Evolutionary conservation across 2,888 invertebrate species (phyloP), one percentile per base, ranked within the genome.

Genomic region (Agapostemon virescens): DNA sequence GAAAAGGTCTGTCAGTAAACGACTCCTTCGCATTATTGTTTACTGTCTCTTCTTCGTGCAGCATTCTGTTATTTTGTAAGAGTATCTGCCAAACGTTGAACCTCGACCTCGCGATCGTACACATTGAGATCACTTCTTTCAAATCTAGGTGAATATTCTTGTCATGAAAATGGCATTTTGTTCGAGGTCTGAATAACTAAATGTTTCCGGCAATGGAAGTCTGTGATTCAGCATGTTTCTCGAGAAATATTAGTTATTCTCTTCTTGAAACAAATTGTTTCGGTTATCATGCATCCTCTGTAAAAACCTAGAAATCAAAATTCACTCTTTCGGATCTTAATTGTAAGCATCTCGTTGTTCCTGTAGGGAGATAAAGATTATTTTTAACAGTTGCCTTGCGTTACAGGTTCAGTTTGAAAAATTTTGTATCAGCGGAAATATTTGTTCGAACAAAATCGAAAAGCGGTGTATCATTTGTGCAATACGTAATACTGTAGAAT

Each of bases 391-490:
- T 20, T 61, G 23, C 33, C 40, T 66, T 40, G 26, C 40, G 23
- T 17, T 15, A 23, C 15, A 26, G 33, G 33, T 33, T 5, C 23
- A 26, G 26, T 66, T 42, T 42, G 15, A 11, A 23, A 30, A 66
- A 55, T 30, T 40, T 66, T 30, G 66, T 40, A 26, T 42, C 0
- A 9, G 26, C 20, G 9, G 17, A 11, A 42, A 11, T 26, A 20
- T 20, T 40, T 42, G 9, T 23, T 26, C 15, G 7, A 13, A 23
- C 30, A 38, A 33, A 30, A 40, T 58, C 70, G 26, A 77, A 69
- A 33, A 38, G 36, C n/a, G 42, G 81, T 66, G n/a, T 66, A 55
- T 52, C 74, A 61, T 69, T 58, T 69, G 84, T 85, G 84, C 86
- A 85, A 86, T 84, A 85, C 30, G n/a, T 72, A 66, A 68, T 61